phyloP scores from a whole-genome alignment of 64 coral and sea anemone species.

The Montipora foliosa region DNA sequence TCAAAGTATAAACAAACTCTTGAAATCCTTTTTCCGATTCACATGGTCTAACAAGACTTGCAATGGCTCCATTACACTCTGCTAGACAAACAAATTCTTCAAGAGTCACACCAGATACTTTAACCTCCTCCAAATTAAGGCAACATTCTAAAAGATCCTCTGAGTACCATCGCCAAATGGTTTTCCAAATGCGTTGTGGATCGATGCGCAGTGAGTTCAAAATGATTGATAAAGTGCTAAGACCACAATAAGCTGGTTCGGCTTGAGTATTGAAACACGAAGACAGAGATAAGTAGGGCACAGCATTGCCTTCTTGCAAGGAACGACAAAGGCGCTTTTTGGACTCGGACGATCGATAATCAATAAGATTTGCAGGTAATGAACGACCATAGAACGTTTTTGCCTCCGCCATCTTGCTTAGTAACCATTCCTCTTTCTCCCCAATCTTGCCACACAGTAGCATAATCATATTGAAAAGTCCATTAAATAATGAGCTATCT shows the following conservation, averaged over 20 bases:
- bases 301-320: conserved; percentile 59
- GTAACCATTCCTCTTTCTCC: no score
- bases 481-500: no score
- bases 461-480: no score
- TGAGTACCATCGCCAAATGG: conserved; percentile 89
- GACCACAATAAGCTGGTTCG: conserved; percentile 86
- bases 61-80: conserved; percentile 77
- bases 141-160: conserved; percentile 88
- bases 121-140: conserved; percentile 71
- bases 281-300: conserved; percentile 74
- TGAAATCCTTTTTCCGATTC: conserved; percentile 51
- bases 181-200: conserved; percentile 85
- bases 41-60: conserved; percentile 56
- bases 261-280: conserved; percentile 89
- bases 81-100: conserved; percentile 92
- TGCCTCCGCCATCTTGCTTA: neutral
- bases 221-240: conserved; percentile 82
- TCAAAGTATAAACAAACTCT: conserved; percentile 61
- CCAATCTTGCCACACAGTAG: no score
- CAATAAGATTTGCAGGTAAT: conserved; percentile 69
- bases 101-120: conserved; percentile 82
- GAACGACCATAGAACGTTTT: conserved; percentile 69
- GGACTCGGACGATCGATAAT: conserved; percentile 83
- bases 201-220: conserved; percentile 85
- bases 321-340: conserved; percentile 75